These are phyloP conservation scores for Tursiops truncatus DNA, from an alignment of 2,113 vertebrate species.

Conservation along the genomic window DNA sequence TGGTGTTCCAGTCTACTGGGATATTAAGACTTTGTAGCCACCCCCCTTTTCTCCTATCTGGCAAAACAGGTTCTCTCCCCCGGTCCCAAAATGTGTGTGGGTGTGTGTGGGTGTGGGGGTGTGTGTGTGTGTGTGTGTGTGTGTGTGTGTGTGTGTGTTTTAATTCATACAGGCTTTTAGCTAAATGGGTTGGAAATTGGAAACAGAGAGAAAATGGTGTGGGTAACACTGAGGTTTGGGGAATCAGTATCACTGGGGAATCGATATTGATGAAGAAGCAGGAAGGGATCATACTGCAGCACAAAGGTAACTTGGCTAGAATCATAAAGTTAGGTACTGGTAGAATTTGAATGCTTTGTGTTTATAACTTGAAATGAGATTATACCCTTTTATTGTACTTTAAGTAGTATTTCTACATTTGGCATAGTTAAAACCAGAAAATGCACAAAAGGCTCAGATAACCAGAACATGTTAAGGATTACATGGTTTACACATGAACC, in stretches of 20 bases:
- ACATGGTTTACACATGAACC: neutral
- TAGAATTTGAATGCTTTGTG: slow-evolving; percentile 13
- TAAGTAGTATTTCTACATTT: slow-evolving; percentile 8
- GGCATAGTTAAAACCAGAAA: slow-evolving; percentile 8
- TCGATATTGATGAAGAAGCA: neutral
- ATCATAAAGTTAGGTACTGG: neutral
- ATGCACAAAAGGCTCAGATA: neutral
- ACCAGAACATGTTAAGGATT: neutral
- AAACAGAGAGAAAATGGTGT: neutral
- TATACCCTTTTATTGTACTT: neutral
- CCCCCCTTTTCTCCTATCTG: neutral
- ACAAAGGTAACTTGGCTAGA: neutral
- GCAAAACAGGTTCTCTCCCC: neutral
- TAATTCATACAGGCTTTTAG: neutral
- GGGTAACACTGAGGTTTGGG: neutral
- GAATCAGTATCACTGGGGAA: neutral
- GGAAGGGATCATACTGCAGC: neutral
- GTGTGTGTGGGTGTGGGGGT: neutral
- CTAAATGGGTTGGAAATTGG: neutral
- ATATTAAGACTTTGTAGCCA: neutral
- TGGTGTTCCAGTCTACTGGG: neutral
- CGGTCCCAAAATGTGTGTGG: neutral
- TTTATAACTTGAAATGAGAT: slow-evolving; percentile 29
- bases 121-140: neutral
- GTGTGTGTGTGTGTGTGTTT: neutral